Base-by-base conservation (phyloP, 2,888 invertebrate genomes). In the Xestia sexstrigata region DNA sequence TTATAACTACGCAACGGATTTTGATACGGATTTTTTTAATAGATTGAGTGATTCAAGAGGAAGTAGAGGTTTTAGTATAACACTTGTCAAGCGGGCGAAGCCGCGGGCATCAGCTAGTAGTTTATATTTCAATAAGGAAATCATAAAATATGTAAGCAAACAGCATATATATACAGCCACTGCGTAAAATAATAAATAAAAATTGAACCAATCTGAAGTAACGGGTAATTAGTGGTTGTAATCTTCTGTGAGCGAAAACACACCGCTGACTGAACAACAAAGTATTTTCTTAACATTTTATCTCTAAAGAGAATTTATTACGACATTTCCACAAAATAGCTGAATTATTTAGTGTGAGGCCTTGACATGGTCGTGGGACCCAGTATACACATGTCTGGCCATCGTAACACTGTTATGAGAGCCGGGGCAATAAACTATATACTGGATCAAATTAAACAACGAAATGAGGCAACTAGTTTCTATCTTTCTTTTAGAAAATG, bases 321-420 rank as follows among this genome's bases (percentile, higher is more conserved):
- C 88, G 77, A 87, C 85, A 83, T 82, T 81, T 85, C 76, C 68
- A 86, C 83, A 88, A 74, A 88, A 88, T 83, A 81, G 82, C 87
- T 75, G 76, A 87, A 86, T 86, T 86, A 88, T 87, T 87, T 88
- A 79, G 76, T 70, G 67, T 78, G 0, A 76, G 80, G 68, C 88
- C 89, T 88, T 88, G 89, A 88, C 88, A 87, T 69, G 85, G 79
- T 84, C 83, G 76, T 77, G 70, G 78, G 81, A 78, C 85, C 88
- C 81, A 78, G 83, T 70, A 76, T 74, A 79, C 82, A 86, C 73
- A 72, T 75, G 79, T 74, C 69, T 81, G 71, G 75, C 55, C 68
- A 77, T 74, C 80, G 79, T 84, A 81, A 79, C 79, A 77, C 63
- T 65, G 82, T 85, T 85, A 85, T 85, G 81, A 87, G 83, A 83